Evolutionary conservation across 92 coral and sea anemone genomes (phyloP).

Genomic region (Porites divaricata): DNA sequence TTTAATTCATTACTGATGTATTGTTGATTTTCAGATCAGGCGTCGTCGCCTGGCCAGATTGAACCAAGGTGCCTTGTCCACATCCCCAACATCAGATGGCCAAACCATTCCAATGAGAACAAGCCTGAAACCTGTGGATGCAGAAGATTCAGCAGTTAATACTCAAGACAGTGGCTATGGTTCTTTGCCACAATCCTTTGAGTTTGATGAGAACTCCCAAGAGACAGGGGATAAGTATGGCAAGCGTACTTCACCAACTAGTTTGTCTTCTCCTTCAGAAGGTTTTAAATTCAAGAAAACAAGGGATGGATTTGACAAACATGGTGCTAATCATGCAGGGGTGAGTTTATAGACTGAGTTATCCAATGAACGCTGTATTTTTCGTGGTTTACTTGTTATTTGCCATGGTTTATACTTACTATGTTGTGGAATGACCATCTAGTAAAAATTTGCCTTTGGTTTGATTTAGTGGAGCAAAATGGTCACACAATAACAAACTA

Average conservation of each 20-base stretch:
- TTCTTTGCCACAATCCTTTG: constrained; percentile 75
- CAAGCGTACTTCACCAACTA: constrained; percentile 90
- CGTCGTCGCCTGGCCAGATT: constrained; percentile 95
- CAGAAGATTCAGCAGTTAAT: constrained; percentile 38
- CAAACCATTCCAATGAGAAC: constrained; percentile 51
- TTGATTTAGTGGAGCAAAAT: too few species aligned
- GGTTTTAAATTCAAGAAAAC: constrained; percentile 78
- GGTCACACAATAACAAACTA: too few species aligned
- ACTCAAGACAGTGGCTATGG: constrained; percentile 91
- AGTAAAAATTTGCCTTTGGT: too few species aligned
- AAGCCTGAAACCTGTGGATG: constrained; percentile 45
- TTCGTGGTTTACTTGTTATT: too few species aligned
- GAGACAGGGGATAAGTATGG: constrained; percentile 82
- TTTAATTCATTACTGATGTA: neutral
- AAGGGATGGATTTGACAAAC: constrained; percentile 73
- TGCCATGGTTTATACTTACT: too few species aligned
- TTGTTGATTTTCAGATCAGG: constrained; percentile 65
- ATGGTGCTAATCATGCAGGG: constrained; percentile 37
- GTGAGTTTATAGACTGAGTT: constrained; percentile 12
- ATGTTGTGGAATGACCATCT: neutral
- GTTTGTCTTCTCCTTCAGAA: constrained; percentile 84
- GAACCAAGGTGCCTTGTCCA: constrained; percentile 64
- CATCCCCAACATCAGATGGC: constrained; percentile 69
- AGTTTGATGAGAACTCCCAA: constrained; percentile 72
- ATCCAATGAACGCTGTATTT: too few species aligned